Evolutionary conservation across 2,888 invertebrate genomes (phyloP), one percentile per base, ranked within the genome.

Genomic region (Erpobdella octoculata): DNA sequence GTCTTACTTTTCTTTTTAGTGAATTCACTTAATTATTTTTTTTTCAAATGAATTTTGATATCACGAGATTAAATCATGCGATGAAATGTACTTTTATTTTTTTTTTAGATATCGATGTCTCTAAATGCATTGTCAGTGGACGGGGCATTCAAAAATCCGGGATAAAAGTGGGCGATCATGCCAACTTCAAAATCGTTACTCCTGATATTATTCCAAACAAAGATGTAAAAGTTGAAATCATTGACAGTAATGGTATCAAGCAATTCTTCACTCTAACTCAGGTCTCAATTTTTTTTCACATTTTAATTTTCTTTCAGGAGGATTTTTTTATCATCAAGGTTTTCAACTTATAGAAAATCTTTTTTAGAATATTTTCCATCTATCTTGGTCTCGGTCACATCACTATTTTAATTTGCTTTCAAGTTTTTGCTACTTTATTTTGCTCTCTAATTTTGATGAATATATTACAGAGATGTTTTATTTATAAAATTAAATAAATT

Each of bases 111-210:
- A 8, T 53, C 33, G 72, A 72, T 70, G 36, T 48, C 25, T 38
- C 37, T 53, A 62, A 70, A 25, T 61, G 33, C 70, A 21, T 21
- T n/a, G 72, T 70, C 25, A 37, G 31, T 48, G 72, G 72, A 21
- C 41, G 72, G 21, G 72, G 72, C 21, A n/a, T 72, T 36, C 72
- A 72, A 53, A 31, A 9, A 31, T 65, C 48, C 4, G 72, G 72
- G 15, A 5, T 72, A 0, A 59, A 64, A 35, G 65, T 70, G 35
- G 48, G 64, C 1, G 70, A 70, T 25, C 36, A 25, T 36, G 70
- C 58, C 15, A 48, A 61, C 35, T 72, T 72, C 65, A 65, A 41
- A 41, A 53, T 53, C 28, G 48, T 72, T 21, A 41, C 36, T 21
- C 58, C 64, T 6, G 53, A 41, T 18, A 33, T n/a, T 21, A 48